Evolutionary conservation across 92 coral and sea anemone genomes (phyloP).

Genomic region (Bergia sp.): DNA sequence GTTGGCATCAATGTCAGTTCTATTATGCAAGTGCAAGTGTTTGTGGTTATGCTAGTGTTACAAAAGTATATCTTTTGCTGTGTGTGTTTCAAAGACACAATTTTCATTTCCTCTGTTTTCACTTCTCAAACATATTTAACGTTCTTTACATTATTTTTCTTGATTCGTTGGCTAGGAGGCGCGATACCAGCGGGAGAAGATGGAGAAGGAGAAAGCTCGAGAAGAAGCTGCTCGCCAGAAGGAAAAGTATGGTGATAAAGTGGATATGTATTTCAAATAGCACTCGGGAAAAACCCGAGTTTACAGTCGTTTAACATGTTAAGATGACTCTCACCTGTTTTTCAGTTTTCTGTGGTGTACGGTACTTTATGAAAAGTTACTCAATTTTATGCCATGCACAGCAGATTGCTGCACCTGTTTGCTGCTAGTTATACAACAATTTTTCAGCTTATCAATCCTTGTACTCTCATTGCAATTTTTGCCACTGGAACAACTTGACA

Average conservation of each 20-base stretch:
- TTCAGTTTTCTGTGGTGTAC: too few relatives aligned
- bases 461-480: not conserved
- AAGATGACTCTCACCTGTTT: too few relatives aligned
- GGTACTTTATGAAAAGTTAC: too few relatives aligned
- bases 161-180: conserved; percentile 70
- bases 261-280: too few relatives aligned
- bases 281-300: too few relatives aligned
- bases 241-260: conserved; percentile 49
- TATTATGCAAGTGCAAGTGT: not conserved
- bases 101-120: not conserved
- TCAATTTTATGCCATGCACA: too few relatives aligned
- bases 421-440: not conserved
- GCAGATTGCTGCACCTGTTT: too few relatives aligned
- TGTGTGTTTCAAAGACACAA: too few relatives aligned
- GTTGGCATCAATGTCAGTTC: not conserved
- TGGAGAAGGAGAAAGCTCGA: conserved; percentile 92
- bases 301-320: too few relatives aligned
- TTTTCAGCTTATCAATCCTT: too few relatives aligned
- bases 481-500: too few relatives aligned
- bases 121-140: too few relatives aligned
- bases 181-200: conserved; percentile 87
- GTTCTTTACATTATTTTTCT: not conserved
- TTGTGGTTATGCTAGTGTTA: not conserved
- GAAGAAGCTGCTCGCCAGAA: conserved; percentile 97
- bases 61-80: not conserved